These are phyloP conservation scores for Rhopilema esculentum DNA, from an alignment of 30 jellyfish, hydroid and myxozoan species.

Conservation along the genomic window DNA sequence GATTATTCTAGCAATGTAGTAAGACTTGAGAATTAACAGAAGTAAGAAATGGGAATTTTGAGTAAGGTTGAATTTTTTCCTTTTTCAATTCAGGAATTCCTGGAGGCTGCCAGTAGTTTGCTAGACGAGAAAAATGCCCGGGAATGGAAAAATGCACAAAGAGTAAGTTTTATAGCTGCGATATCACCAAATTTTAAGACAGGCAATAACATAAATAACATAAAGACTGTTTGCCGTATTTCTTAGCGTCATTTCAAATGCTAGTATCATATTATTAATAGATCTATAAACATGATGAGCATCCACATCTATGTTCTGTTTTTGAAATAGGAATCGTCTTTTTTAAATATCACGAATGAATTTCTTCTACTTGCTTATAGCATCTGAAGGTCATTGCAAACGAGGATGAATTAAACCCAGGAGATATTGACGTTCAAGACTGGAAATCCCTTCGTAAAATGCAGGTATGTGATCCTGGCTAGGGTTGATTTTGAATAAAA, in stretches of 20 bases:
- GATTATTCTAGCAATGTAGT: too few relatives aligned
- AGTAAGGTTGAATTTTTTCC: neutral
- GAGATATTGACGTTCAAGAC: conserved; percentile 69
- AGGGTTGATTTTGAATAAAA: too few relatives aligned
- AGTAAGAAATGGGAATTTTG: too few relatives aligned
- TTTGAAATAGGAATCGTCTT: too few relatives aligned
- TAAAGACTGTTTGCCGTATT: too few relatives aligned
- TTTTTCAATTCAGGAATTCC: conserved; percentile 74
- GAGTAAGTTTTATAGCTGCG: conserved; percentile 48
- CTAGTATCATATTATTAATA: too few relatives aligned
- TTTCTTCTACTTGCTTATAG: conserved; percentile 2
- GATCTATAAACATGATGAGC: too few relatives aligned
- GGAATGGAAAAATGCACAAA: conserved; percentile 95
- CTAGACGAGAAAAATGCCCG: conserved; percentile 83
- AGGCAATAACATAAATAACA: too few relatives aligned
- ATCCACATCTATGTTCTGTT: too few relatives aligned
- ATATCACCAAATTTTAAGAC: too few relatives aligned
- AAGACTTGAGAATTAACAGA: too few relatives aligned
- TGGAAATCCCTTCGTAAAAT: conserved; percentile 83
- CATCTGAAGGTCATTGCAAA: conserved; percentile 76
- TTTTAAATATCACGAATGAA: neutral
- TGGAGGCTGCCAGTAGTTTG: conserved; percentile 91
- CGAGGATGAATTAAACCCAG: conserved; percentile 62
- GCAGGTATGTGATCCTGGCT: conserved; percentile 81
- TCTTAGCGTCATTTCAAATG: too few relatives aligned